A percentile compares a stretch with the other conserved stretches of the same genome.
Conservation (phyloP, 2,888 invertebrate species). For the Lydus trimaculatus region DNA sequence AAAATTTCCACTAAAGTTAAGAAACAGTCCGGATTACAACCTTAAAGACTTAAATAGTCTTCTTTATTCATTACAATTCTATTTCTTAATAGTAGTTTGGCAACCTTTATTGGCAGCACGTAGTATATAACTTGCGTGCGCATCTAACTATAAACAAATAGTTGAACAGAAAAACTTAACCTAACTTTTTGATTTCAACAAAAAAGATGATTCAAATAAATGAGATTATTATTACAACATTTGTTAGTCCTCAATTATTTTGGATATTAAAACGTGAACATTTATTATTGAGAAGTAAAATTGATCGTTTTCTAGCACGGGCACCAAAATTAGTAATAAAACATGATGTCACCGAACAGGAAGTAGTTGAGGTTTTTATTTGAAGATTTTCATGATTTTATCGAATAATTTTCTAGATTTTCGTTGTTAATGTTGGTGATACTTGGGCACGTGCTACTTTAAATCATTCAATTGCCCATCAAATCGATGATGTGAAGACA, state of each 20-base stretch:
- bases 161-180: background rate
- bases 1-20: no score
- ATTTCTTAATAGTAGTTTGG: no score
- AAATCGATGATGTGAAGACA: background rate
- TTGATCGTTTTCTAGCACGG: background rate
- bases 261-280: constrained; percentile 22
- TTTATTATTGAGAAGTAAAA: constrained; percentile 9
- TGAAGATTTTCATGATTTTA: background rate
- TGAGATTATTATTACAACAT: constrained; percentile 20
- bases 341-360: background rate
- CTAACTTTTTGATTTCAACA: background rate
- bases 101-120: no score
- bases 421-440: constrained; percentile 15
- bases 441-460: constrained; percentile 19
- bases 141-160: no score
- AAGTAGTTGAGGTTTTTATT: background rate
- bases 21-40: no score
- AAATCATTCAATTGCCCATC: background rate
- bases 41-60: no score
- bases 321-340: background rate
- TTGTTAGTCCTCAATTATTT: constrained; percentile 22
- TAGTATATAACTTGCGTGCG: no score
- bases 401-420: background rate
- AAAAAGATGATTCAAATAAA: background rate
- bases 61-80: no score